These are phyloP conservation scores for Rhizomys pruinosus DNA, from an alignment of 2,113 vertebrate species.

Conservation along the genomic window DNA sequence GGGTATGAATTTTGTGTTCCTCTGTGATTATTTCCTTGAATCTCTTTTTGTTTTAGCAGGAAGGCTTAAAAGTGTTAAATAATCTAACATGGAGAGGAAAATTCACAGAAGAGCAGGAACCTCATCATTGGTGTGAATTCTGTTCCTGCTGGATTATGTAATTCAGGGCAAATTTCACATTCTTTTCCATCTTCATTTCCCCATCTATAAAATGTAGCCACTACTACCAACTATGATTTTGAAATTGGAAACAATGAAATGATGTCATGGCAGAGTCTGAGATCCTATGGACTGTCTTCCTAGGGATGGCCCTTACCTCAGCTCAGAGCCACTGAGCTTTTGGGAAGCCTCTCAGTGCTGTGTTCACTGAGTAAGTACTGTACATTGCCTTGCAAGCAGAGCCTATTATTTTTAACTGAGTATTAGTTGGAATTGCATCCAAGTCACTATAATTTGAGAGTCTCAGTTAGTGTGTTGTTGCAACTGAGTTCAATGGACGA, in stretches of 20 bases:
- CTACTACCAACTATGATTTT: not conserved
- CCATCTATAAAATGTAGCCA: slow-evolving; percentile 11
- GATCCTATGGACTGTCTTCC: not conserved
- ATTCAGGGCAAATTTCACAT: not conserved
- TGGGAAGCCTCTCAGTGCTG: not conserved
- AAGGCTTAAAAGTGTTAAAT: slow-evolving; percentile 5
- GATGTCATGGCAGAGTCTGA: not conserved
- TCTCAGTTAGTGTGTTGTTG: slow-evolving; percentile 58
- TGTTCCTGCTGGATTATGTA: not conserved
- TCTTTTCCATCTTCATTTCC: slow-evolving; percentile 10
- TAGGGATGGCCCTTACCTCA: not conserved
- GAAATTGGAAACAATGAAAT: not conserved
- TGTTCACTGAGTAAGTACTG: not conserved
- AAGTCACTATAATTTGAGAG: slow-evolving; percentile 76
- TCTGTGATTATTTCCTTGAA: slow-evolving; percentile 11
- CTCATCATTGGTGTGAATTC: not conserved
- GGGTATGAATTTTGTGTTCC: slow-evolving; percentile 2
- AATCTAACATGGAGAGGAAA: not conserved
- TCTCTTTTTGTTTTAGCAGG: not conserved
- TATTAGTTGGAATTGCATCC: slow-evolving; percentile 59
- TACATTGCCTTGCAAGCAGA: fast-evolving
- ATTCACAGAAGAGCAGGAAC: not conserved
- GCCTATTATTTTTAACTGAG: slow-evolving; percentile 40
- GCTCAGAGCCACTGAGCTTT: not conserved
- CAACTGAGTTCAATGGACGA: slow-evolving; percentile 77